Percentiles rank a stretch among this genome's conserved stretches.
phyloP scores from a whole-genome alignment of 2,113 vertebrate species.

The Sciurus niger region DNA sequence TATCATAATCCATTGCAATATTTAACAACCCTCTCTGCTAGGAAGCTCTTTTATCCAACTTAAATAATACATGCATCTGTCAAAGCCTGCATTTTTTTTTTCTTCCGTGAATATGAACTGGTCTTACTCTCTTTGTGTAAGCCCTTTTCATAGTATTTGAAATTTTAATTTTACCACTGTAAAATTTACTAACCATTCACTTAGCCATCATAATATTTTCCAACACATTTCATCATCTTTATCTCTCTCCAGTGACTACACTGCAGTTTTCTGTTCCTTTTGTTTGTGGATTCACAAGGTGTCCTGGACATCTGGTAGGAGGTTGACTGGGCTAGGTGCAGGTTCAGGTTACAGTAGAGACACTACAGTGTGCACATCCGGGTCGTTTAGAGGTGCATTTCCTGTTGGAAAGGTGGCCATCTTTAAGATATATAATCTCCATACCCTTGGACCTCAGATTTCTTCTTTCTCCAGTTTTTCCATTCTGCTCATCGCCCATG shows the following conservation, averaged over 20 bases:
- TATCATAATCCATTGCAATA: slow-evolving; percentile 64
- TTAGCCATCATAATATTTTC: background rate
- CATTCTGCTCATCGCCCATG: background rate
- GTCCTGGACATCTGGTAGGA: background rate
- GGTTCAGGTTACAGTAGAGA: background rate
- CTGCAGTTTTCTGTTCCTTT: background rate
- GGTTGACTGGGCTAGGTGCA: background rate
- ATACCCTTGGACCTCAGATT: background rate
- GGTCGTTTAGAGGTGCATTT: background rate
- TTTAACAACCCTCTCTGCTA: slow-evolving; percentile 57
- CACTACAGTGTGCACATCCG: fast-evolving
- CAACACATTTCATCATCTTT: background rate
- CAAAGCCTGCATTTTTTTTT: slow-evolving; percentile 17
- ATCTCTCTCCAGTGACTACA: background rate
- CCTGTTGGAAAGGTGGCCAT: background rate
- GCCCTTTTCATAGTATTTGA: background rate
- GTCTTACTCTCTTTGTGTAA: slow-evolving; percentile 21
- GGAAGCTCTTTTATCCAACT: slow-evolving; percentile 51
- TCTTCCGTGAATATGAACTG: background rate
- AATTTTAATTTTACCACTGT: background rate
- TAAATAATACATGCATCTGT: slow-evolving; percentile 64
- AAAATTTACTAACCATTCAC: background rate
- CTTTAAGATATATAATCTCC: background rate
- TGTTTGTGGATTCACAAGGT: background rate
- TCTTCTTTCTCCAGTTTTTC: background rate